A percentile compares a stretch with the other conserved stretches of the same genome.
Conservation (phyloP, 1,140 invertebrate species). For the Diachasma alloeum region DNA sequence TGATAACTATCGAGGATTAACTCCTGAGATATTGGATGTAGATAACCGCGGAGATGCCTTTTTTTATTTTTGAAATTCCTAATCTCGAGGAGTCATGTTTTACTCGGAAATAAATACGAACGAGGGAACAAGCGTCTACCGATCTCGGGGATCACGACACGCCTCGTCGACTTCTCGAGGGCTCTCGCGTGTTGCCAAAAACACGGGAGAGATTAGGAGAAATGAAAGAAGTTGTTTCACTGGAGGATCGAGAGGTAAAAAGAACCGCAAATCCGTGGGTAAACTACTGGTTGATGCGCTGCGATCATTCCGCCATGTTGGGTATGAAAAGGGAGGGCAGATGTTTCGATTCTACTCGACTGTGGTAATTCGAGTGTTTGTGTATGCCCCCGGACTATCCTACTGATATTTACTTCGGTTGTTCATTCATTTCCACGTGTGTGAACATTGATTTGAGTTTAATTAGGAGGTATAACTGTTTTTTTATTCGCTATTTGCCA, state of each 20-base stretch:
- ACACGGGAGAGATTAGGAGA: constrained; percentile 10
- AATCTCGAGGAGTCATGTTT: not conserved
- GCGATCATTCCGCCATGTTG: constrained; percentile 64
- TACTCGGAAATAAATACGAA: not conserved
- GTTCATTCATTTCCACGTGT: not conserved
- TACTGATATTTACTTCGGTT: not conserved
- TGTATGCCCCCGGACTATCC: constrained; percentile 20
- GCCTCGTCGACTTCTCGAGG: constrained; percentile 17
- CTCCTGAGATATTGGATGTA: constrained; percentile 56
- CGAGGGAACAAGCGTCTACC: not conserved
- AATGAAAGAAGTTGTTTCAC: constrained; percentile 5
- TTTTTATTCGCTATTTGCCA: not conserved
- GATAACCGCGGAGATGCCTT: constrained; percentile 41
- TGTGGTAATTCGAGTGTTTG: constrained; percentile 57
- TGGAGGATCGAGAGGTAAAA: constrained; percentile 42
- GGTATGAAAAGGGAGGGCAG: constrained; percentile 58
- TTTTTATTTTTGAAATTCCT: constrained; percentile 17
- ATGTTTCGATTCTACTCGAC: constrained; percentile 50
- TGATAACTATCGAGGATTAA: constrained; percentile 44
- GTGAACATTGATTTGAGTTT: not conserved
- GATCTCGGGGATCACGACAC: constrained; percentile 24
- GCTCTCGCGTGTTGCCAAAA: not conserved
- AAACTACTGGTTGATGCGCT: constrained; percentile 62
- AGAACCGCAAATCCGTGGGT: constrained; percentile 62
- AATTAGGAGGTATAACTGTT: not conserved